These are phyloP conservation scores for Ibidorhyncha struthersii DNA, from an alignment of 2,113 vertebrate species.

Conservation along the genomic window DNA sequence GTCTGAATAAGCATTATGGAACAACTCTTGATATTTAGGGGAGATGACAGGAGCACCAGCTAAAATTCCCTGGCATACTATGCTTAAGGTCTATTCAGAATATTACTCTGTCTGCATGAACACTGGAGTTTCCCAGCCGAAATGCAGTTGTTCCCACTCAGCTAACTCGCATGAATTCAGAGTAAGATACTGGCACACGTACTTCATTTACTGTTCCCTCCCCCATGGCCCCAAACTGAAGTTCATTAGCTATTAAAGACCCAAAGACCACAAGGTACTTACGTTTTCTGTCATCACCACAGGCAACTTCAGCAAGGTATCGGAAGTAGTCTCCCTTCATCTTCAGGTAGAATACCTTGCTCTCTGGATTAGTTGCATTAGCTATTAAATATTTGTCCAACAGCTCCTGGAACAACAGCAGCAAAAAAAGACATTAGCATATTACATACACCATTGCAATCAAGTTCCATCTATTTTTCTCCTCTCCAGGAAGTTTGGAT, in stretches of 20 bases:
- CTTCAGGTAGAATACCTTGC: slow-evolving; percentile 98
- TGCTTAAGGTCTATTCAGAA: not conserved
- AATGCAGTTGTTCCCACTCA: rapidly evolving
- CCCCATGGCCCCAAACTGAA: not conserved
- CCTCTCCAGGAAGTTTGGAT: not conserved
- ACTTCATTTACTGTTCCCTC: not conserved
- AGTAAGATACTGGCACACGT: not conserved
- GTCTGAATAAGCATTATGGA: not conserved
- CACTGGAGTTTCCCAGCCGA: not conserved
- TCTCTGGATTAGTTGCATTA: slow-evolving; percentile 86
- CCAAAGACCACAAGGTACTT: slow-evolving; percentile 11
- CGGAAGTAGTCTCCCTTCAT: slow-evolving; percentile 99
- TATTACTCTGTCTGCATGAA: not conserved
- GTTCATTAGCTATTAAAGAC: not conserved
- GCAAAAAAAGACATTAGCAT: not conserved
- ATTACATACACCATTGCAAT: not conserved
- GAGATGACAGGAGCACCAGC: not conserved
- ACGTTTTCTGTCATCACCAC: slow-evolving; percentile 83
- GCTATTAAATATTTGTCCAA: slow-evolving; percentile 90
- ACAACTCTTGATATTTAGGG: not conserved
- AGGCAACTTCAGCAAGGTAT: slow-evolving; percentile 96
- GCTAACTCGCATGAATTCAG: not conserved
- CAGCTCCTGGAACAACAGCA: slow-evolving; percentile 77
- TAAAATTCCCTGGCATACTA: not conserved
- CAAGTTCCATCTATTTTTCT: not conserved